Percentiles rank a stretch among this genome's conserved stretches.
phyloP scores from a whole-genome alignment of 2,888 invertebrate genomes.

The Volucella inanis region DNA sequence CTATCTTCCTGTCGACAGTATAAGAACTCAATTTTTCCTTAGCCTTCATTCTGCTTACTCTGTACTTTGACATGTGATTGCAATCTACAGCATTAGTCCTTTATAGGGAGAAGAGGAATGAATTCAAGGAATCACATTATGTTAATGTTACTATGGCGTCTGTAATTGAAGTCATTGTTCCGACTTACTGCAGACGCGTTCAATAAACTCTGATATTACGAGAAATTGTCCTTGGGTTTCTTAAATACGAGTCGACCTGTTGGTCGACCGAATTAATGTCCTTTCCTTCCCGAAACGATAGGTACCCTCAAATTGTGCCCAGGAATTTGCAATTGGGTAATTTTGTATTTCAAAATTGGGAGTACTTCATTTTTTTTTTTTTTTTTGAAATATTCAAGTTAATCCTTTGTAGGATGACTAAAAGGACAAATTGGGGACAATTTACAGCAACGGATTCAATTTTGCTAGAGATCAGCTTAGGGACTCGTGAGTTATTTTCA shows the following conservation, averaged over 20 bases:
- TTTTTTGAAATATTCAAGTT: slow-evolving; percentile 19
- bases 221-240: slow-evolving; percentile 8
- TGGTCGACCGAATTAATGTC: slow-evolving; percentile 14
- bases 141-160: slow-evolving; percentile 23
- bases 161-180: slow-evolving; percentile 8
- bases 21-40: slow-evolving; percentile 12
- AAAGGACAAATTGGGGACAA: slow-evolving; percentile 1
- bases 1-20: background rate
- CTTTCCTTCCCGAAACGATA: background rate
- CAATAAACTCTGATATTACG: background rate
- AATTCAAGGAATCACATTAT: slow-evolving; percentile 39
- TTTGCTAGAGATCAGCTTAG: slow-evolving; percentile 15
- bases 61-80: slow-evolving; percentile 30
- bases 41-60: background rate
- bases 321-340: slow-evolving; percentile 20
- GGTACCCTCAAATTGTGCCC: background rate
- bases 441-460: background rate
- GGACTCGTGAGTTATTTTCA: slow-evolving; percentile 17
- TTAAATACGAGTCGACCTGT: slow-evolving; percentile 13
- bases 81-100: slow-evolving; percentile 38
- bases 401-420: background rate
- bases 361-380: no score
- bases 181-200: background rate
- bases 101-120: slow-evolving; percentile 9
- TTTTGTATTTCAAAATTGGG: slow-evolving; percentile 7